A percentile compares a stretch with the other conserved stretches of the same genome.
phyloP scores from a whole-genome alignment of 2,888 invertebrate species.

The Noctua janthina region DNA sequence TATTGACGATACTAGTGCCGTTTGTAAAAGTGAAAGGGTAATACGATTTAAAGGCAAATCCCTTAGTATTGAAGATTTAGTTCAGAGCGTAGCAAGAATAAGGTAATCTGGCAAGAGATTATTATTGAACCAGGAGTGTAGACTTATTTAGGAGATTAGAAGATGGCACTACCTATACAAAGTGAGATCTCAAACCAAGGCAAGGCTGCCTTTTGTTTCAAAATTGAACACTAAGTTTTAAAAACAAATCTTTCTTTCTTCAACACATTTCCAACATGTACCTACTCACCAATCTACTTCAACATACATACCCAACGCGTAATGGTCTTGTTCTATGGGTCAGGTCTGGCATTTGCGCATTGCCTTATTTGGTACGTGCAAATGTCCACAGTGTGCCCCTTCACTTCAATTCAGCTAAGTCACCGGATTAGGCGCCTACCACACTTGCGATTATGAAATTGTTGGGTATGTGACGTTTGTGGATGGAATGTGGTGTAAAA shows the following conservation, averaged over 20 bases:
- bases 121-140: background rate
- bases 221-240: too few relatives aligned
- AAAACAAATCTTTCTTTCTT: background rate
- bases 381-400: conserved; percentile 55
- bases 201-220: background rate
- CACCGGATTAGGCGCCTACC: conserved; percentile 33
- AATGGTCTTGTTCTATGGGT: conserved; percentile 54
- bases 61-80: background rate
- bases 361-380: conserved; percentile 58
- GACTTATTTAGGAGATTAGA: background rate
- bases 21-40: background rate
- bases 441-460: conserved; percentile 45
- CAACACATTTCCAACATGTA: background rate
- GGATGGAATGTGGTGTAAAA: conserved; percentile 3
- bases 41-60: background rate
- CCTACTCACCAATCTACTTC: conserved; percentile 36
- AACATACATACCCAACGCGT: conserved; percentile 20
- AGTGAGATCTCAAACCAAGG: background rate
- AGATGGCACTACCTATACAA: too few relatives aligned
- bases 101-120: background rate
- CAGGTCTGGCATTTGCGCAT: conserved; percentile 51
- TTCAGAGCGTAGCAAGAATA: background rate
- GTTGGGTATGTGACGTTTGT: conserved; percentile 5
- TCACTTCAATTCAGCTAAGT: conserved; percentile 46
- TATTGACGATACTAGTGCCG: background rate